Evolutionary conservation across 2,113 vertebrate genomes (phyloP).

Genomic region (Ailurus styani): DNA sequence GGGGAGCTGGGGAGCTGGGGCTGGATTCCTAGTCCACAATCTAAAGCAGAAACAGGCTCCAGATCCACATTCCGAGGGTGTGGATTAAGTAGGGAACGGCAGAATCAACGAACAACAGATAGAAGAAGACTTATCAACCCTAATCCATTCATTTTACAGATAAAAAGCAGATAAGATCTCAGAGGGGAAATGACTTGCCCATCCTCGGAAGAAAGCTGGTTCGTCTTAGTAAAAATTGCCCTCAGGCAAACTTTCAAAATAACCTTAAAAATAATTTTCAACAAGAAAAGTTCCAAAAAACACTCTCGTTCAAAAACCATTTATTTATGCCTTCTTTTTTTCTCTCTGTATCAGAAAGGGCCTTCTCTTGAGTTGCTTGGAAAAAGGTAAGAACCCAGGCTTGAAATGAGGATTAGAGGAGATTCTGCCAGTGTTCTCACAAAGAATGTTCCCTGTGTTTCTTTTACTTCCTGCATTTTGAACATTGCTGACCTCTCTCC

Average conservation of each 20-base stretch:
- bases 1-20: not conserved
- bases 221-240: not conserved
- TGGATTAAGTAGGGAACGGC: not conserved
- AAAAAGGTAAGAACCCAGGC: not conserved
- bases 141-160: constrained; percentile 23
- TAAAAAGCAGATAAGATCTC: constrained; percentile 37
- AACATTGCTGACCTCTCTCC: constrained; percentile 32
- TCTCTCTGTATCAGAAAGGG: not conserved
- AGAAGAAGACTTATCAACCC: not conserved
- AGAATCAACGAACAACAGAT: constrained; percentile 31
- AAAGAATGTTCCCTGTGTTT: constrained; percentile 27
- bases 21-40: not conserved
- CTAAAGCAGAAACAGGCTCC: constrained; percentile 11
- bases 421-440: constrained; percentile 16
- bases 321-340: not conserved
- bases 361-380: not conserved
- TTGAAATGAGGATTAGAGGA: not conserved
- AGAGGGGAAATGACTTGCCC: constrained; percentile 8
- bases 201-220: not conserved
- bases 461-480: constrained; percentile 40
- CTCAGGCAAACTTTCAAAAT: not conserved
- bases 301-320: not conserved
- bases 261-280: not conserved
- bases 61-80: not conserved
- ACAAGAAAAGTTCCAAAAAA: not conserved